phyloP scores from a whole-genome alignment of 2,888 invertebrate species.

The Drosophila melanocephala region DNA sequence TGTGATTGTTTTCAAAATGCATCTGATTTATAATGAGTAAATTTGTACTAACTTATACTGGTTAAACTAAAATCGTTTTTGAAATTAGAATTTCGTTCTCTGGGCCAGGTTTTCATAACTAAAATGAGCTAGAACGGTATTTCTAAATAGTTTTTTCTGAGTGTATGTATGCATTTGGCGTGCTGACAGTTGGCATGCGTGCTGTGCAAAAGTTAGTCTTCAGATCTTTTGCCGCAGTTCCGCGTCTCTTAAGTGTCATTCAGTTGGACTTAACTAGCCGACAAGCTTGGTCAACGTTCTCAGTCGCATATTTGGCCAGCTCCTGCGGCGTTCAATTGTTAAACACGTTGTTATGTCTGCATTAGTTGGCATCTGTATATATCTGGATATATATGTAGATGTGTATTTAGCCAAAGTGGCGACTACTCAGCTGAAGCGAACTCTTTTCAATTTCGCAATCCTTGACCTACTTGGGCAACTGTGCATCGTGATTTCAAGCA shows the following conservation, averaged over 20 bases:
- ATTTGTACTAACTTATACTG: no score
- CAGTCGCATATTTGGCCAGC: conserved; percentile 27
- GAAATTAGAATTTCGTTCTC: neutral
- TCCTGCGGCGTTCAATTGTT: conserved; percentile 53
- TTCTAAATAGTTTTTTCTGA: neutral
- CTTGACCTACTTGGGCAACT: conserved; percentile 68
- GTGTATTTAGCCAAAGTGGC: conserved; percentile 34
- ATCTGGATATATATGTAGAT: neutral
- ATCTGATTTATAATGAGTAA: no score
- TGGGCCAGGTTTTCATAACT: neutral
- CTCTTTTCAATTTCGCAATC: conserved; percentile 42
- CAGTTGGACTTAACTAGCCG: conserved; percentile 23
- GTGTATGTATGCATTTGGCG: conserved; percentile 45
- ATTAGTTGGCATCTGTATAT: conserved; percentile 28
- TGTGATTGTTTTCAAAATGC: no score
- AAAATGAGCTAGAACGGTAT: neutral
- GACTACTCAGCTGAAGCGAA: conserved; percentile 20
- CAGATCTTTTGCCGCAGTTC: conserved; percentile 66
- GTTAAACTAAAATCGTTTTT: no score
- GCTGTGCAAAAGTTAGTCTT: conserved; percentile 37
- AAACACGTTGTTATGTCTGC: conserved; percentile 49
- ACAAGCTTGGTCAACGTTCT: conserved; percentile 9
- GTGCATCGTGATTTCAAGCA: conserved; percentile 14
- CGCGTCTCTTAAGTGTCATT: conserved; percentile 45
- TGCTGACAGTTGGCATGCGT: conserved; percentile 69